Evolutionary conservation across 2,797 vertebrate genomes (phyloP), one percentile per base, ranked within the genome.

Genomic region (Gorsachius magnificus): DNA sequence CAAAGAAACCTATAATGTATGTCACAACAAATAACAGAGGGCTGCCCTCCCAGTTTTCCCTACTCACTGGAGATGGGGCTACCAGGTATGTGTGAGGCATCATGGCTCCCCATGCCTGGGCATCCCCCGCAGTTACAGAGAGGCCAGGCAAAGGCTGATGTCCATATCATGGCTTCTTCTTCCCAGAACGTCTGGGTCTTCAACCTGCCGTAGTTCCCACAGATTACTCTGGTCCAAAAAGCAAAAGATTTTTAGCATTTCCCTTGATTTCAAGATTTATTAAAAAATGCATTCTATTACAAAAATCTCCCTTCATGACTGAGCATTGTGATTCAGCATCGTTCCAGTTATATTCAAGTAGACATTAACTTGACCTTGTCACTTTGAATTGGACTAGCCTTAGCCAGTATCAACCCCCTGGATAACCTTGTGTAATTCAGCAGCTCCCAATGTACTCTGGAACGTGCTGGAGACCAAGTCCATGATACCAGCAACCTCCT

Each of bases 401-500:
- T 56, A 35, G 35, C 31, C 21, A 10, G 8, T 58, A 24, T 46
- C 36, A 77, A 51, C 31, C 21, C 43, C 16, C 36, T n/a, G 33
- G n/a, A 87, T 77, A 33, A 13, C 33, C 21, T 10, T 28, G 18
- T 46, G 82, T 41, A 58, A 71, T 58, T 53, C 38, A 77, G 38
- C 25, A 82, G 22, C 46, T 77, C 22, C 53, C n/a, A 65, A 9
- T 4, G 11, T 41, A 41, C 31, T 54, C 31, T 53, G 51, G 57
- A 64, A 64, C 0, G 4, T 16, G 20, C 70, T 64, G 29, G 63
- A 69, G 19, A 81, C 14, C 57, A 45, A 1, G 12, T 29, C 15
- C 6, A 0, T 31, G 29, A 43, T 31, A 45, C 4, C 29, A 66
- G 26, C 1, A 0, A 45, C 19, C 8, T 60, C 38, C 28, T 65